Percentiles rank a stretch among this genome's conserved stretches.
Evolutionary conservation across 2,797 vertebrate genomes (phyloP).

Genomic region (Melanotaenia parkinsoni): DNA sequence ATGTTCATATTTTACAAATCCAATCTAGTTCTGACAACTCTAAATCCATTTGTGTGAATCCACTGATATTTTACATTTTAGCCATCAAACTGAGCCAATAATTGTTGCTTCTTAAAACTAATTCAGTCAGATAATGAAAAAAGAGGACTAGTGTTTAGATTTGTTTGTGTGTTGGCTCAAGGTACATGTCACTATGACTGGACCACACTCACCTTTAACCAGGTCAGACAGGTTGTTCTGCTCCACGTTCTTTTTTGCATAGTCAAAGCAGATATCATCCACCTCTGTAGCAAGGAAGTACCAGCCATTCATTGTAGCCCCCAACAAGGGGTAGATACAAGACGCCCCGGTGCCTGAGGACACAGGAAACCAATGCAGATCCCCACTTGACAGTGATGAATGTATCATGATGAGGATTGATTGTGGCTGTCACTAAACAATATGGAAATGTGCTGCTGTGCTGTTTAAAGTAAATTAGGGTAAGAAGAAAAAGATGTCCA

Average conservation of each 20-base stretch:
- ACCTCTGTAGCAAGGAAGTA: conserved; percentile 98
- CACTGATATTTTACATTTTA: neutral
- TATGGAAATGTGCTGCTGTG: conserved; percentile 13
- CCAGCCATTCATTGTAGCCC: conserved; percentile 98
- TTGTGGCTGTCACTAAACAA: conserved; percentile 17
- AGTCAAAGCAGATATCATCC: conserved; percentile 98
- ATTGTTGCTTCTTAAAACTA: neutral
- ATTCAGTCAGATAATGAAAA: too few species aligned
- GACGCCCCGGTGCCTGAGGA: conserved; percentile 94
- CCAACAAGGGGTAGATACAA: conserved; percentile 97
- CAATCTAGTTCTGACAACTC: too few species aligned
- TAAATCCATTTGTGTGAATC: too few species aligned
- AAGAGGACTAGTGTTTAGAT: neutral
- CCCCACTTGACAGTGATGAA: conserved; percentile 17
- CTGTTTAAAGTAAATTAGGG: conserved; percentile 11
- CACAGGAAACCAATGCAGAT: conserved; percentile 30
- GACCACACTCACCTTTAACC: conserved; percentile 88
- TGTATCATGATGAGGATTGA: conserved; percentile 28
- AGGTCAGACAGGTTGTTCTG: conserved; percentile 95
- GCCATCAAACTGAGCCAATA: neutral
- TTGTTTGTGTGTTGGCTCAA: neutral
- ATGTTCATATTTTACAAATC: too few species aligned
- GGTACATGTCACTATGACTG: neutral
- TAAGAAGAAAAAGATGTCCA: neutral
- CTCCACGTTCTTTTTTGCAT: conserved; percentile 96